Evolutionary conservation across 2,113 vertebrate species (phyloP).

Genomic region (Nanorana parkeri): DNA sequence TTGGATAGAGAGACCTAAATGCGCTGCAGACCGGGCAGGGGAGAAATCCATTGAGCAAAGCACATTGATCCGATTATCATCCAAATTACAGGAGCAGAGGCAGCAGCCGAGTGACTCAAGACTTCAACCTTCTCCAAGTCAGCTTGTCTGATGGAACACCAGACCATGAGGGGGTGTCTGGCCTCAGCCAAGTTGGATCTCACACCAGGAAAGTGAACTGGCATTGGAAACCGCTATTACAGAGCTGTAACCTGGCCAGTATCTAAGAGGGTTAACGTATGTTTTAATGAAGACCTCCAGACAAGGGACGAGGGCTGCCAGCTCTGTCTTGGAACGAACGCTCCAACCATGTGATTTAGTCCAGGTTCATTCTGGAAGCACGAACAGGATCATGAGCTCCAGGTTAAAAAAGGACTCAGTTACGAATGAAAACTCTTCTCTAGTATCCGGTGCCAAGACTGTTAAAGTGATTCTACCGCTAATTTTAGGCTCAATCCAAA

Average conservation of each 20-base stretch:
- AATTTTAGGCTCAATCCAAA: too few relatives aligned
- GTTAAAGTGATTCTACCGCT: too few relatives aligned
- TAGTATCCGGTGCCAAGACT: too few relatives aligned
- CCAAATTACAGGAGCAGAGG: constrained; percentile 57
- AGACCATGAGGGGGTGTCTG: constrained; percentile 48
- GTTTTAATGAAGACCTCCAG: constrained; percentile 58
- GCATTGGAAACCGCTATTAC: constrained; percentile 57
- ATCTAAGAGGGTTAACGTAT: constrained; percentile 58
- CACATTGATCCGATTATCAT: constrained; percentile 59
- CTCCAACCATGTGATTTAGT: constrained; percentile 26
- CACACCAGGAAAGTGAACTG: constrained; percentile 51
- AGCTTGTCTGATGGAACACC: constrained; percentile 56
- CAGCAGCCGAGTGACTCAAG: constrained; percentile 51
- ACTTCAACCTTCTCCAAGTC: constrained; percentile 56
- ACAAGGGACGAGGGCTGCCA: constrained; percentile 48
- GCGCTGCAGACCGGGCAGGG: constrained; percentile 29
- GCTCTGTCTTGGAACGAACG: constrained; percentile 31
- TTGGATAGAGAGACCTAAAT: constrained; percentile 22
- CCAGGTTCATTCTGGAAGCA: constrained; percentile 49
- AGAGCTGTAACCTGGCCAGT: constrained; percentile 56
- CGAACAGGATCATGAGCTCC: constrained; percentile 4
- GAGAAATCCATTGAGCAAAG: constrained; percentile 40
- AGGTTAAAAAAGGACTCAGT: too few relatives aligned
- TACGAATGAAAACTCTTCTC: too few relatives aligned
- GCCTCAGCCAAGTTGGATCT: constrained; percentile 50